Percentiles rank a stretch among this genome's conserved stretches.
Evolutionary conservation across 2,113 vertebrate genomes (phyloP).

Genomic region (Sapajus apella): DNA sequence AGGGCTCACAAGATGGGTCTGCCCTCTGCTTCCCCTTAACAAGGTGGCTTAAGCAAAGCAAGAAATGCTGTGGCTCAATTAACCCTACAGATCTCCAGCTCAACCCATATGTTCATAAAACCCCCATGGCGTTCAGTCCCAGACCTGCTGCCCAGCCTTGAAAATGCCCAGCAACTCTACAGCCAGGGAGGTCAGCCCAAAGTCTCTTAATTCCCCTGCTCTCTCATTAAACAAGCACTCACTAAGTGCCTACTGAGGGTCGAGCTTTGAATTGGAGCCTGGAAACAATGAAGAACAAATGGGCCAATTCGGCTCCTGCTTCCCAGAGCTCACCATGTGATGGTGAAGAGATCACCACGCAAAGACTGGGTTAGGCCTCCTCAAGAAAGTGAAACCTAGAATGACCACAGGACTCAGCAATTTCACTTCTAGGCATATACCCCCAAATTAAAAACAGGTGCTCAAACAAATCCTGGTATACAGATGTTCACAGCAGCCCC

Average conservation of each 20-base stretch:
- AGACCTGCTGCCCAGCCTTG: neutral
- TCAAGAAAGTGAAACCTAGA: neutral
- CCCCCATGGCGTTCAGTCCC: neutral
- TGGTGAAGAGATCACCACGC: neutral
- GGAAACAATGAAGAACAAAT: neutral
- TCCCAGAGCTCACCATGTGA: fast-evolving
- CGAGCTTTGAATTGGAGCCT: neutral
- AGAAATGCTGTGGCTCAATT: neutral
- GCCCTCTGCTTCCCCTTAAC: neutral
- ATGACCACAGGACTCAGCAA: neutral
- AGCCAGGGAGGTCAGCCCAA: neutral
- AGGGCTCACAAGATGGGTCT: fast-evolving
- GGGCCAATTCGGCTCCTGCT: neutral
- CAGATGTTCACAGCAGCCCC: too few relatives aligned
- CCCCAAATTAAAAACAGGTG: neutral
- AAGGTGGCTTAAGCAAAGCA: neutral
- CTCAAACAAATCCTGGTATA: neutral
- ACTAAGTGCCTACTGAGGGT: too few relatives aligned
- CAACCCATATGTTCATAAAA: neutral
- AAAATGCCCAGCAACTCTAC: fast-evolving
- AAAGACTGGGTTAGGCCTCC: neutral
- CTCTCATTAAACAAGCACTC: neutral
- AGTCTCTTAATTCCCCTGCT: neutral
- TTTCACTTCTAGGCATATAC: fast-evolving
- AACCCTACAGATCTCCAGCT: neutral